A percentile compares a stretch with the other conserved stretches of the same genome.
Evolutionary conservation across 2,888 invertebrate species (phyloP).

Genomic region (Unio delphinus): DNA sequence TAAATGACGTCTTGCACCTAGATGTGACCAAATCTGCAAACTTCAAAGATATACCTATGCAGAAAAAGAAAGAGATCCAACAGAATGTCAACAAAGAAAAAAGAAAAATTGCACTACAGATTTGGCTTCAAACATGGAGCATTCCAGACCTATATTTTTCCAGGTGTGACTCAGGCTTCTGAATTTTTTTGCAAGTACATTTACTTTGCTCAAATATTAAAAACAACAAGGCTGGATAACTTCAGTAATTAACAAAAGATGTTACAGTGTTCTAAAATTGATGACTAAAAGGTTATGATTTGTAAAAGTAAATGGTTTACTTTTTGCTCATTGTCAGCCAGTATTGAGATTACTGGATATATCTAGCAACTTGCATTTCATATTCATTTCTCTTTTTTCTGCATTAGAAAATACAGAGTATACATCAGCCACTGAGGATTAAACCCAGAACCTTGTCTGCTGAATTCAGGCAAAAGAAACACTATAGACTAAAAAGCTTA

Average conservation of each 20-base stretch:
- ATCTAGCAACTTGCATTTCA: no score
- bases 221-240: background rate
- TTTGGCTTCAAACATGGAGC: conserved; percentile 27
- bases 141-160: conserved; percentile 19
- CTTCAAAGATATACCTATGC: conserved; percentile 10
- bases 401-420: no score
- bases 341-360: background rate
- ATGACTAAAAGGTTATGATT: no score
- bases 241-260: no score
- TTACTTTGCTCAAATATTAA: conserved; percentile 2
- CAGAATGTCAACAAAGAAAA: conserved; percentile 14
- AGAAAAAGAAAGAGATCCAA: conserved; percentile 10
- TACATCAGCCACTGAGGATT: no score
- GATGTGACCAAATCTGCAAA: conserved; percentile 11
- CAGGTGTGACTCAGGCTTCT: conserved; percentile 7
- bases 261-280: no score
- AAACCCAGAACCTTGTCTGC: no score
- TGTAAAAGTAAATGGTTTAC: background rate
- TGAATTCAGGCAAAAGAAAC: no score
- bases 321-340: background rate
- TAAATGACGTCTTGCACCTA: conserved; percentile 27
- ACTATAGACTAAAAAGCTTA: no score
- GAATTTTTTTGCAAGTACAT: conserved; percentile 8
- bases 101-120: conserved; percentile 17
- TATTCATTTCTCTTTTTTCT: no score